Evolutionary conservation across 2,888 invertebrate genomes (phyloP).

Genomic region (Hedychridium roseum): DNA sequence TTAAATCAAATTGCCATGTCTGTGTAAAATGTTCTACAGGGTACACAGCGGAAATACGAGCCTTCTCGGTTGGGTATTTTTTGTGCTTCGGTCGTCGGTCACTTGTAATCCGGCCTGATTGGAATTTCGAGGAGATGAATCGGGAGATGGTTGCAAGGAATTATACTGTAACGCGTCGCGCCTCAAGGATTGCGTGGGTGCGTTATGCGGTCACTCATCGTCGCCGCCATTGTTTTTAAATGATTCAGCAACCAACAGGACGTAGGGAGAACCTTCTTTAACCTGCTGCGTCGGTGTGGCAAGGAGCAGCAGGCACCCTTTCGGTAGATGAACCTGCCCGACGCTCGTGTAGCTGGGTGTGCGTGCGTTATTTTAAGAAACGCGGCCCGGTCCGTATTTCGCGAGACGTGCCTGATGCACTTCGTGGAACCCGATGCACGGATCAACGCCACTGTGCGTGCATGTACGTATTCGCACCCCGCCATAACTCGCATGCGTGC

Average conservation of each 20-base stretch:
- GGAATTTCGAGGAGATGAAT: no score
- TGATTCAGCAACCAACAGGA: conserved; percentile 12
- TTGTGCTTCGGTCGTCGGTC: no score
- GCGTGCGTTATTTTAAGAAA: conserved; percentile 29
- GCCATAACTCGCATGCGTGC: not conserved
- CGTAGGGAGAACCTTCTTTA: conserved; percentile 22
- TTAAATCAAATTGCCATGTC: no score
- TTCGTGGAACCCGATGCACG: conserved; percentile 8
- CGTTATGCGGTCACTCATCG: conserved; percentile 11
- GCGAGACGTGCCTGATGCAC: conserved; percentile 8
- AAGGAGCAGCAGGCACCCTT: conserved; percentile 8
- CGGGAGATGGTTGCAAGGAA: no score
- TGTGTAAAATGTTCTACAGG: no score
- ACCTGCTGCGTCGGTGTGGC: conserved; percentile 11
- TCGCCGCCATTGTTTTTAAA: conserved; percentile 29
- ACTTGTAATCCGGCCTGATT: no score
- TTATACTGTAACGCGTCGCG: no score
- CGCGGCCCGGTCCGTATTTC: conserved; percentile 13
- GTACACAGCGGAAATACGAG: no score
- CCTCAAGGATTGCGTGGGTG: no score
- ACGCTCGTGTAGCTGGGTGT: conserved; percentile 8
- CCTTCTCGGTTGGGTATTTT: no score
- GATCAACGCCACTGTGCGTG: not conserved
- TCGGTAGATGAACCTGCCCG: conserved; percentile 12
- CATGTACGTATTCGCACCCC: not conserved